phyloP scores from a whole-genome alignment of 2,888 invertebrate genomes.

The Thecocarcelia acutangulata region DNA sequence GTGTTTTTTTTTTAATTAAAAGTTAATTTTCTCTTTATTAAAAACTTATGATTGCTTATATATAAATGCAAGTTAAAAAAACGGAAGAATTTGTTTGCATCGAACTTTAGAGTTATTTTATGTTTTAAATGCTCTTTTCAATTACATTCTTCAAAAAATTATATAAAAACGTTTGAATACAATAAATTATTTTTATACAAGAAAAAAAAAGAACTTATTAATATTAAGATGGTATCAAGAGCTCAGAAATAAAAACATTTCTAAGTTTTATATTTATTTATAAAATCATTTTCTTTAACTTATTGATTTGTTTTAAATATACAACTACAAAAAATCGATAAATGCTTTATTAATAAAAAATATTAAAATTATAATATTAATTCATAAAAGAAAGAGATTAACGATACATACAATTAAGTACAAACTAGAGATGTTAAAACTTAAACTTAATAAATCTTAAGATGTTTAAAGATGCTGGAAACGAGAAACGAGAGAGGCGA shows the following conservation, averaged over 20 bases:
- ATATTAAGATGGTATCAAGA: not conserved
- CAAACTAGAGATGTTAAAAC: constrained; percentile 53
- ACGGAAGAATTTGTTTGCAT: constrained; percentile 51
- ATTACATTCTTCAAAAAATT: not conserved
- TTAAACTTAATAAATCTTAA: constrained; percentile 3
- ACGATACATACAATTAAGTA: constrained; percentile 56
- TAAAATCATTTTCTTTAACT: not conserved
- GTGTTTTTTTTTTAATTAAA: constrained; percentile 30
- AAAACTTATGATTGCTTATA: constrained; percentile 67
- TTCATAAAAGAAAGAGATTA: not conserved
- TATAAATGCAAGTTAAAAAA: constrained; percentile 63
- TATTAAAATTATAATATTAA: not conserved
- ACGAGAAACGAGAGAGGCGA: not conserved
- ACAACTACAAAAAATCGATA: not conserved
- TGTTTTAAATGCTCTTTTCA: constrained; percentile 29
- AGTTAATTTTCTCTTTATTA: constrained; percentile 59
- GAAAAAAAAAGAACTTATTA: not conserved
- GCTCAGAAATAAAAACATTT: constrained; percentile 4
- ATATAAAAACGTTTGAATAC: too few species aligned
- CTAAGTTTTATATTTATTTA: not conserved
- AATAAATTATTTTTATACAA: constrained; percentile 6
- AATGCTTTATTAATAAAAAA: constrained; percentile 2
- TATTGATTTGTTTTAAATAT: not conserved
- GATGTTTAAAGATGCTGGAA: constrained; percentile 12
- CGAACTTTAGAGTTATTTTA: constrained; percentile 4